A percentile compares a stretch with the other conserved stretches of the same genome.
Conservation (phyloP, 2,113 vertebrate genomes). For the Tor tambroides region DNA sequence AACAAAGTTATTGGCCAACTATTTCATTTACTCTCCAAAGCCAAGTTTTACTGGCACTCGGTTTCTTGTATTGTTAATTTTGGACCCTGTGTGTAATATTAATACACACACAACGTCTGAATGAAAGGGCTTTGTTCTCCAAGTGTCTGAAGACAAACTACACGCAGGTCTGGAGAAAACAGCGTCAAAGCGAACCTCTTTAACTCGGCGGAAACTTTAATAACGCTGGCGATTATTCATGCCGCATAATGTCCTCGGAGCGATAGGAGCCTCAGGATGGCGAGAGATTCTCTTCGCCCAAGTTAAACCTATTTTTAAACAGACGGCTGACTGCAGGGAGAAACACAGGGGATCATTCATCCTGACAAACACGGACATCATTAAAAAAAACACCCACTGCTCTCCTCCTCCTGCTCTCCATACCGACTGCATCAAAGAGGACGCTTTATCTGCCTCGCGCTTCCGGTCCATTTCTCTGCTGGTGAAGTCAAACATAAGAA, state of each 20-base stretch:
- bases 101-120: background rate
- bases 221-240: constrained; percentile 21
- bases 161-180: constrained; percentile 34
- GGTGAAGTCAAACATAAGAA: background rate
- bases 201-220: constrained; percentile 23
- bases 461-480: background rate
- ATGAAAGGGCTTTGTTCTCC: background rate
- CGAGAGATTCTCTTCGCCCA: background rate
- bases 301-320: constrained; percentile 43
- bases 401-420: background rate
- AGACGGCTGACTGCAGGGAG: constrained; percentile 12
- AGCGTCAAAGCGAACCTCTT: constrained; percentile 10
- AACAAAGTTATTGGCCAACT: background rate
- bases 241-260: background rate
- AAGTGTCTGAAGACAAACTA: background rate
- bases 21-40: background rate
- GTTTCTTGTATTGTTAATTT: background rate
- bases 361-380: constrained; percentile 38
- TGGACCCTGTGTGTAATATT: background rate
- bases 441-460: background rate
- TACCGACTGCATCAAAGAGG: background rate
- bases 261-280: background rate
- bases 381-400: constrained; percentile 54
- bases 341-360: constrained; percentile 20
- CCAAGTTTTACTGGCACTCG: background rate